Percentiles rank a stretch among this genome's conserved stretches.
phyloP scores from a whole-genome alignment of 2,113 vertebrate species.

The Semicossyphus pulcher region DNA sequence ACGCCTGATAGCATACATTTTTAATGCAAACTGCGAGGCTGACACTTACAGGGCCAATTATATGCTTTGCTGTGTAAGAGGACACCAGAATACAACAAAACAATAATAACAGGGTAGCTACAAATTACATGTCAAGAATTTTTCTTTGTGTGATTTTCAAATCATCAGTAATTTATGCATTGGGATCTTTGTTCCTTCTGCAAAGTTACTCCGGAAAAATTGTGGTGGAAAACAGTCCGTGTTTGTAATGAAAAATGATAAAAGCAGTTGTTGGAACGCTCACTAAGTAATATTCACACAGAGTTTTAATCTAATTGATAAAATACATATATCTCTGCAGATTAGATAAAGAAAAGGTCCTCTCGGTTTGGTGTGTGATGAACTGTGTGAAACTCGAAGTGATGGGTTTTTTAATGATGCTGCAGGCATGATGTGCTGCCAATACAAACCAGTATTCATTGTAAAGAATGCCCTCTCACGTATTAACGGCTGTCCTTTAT shows the following conservation, averaged over 20 bases:
- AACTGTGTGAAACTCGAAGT: neutral
- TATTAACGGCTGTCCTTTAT: slow-evolving; percentile 26
- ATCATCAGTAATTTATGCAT: neutral
- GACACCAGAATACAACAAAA: neutral
- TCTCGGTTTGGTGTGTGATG: neutral
- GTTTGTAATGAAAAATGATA: neutral
- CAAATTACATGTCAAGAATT: slow-evolving; percentile 6
- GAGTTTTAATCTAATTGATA: neutral
- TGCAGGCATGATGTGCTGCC: neutral
- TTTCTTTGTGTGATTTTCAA: slow-evolving; percentile 8
- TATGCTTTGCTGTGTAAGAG: neutral
- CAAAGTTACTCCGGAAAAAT: slow-evolving; percentile 3
- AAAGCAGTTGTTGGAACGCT: neutral
- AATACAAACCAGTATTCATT: slow-evolving; percentile 2
- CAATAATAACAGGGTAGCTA: neutral
- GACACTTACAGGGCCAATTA: slow-evolving; percentile 35
- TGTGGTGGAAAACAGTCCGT: neutral
- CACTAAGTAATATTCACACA: neutral
- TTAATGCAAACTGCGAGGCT: slow-evolving; percentile 12
- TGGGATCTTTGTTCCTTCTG: slow-evolving; percentile 2
- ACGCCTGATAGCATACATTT: slow-evolving; percentile 12
- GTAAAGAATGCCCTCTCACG: neutral
- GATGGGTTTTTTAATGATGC: slow-evolving; percentile 9
- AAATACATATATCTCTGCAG: neutral
- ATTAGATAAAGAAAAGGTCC: neutral